Base-by-base conservation (phyloP, 2,888 invertebrate genomes). In the Thumatha senex region DNA sequence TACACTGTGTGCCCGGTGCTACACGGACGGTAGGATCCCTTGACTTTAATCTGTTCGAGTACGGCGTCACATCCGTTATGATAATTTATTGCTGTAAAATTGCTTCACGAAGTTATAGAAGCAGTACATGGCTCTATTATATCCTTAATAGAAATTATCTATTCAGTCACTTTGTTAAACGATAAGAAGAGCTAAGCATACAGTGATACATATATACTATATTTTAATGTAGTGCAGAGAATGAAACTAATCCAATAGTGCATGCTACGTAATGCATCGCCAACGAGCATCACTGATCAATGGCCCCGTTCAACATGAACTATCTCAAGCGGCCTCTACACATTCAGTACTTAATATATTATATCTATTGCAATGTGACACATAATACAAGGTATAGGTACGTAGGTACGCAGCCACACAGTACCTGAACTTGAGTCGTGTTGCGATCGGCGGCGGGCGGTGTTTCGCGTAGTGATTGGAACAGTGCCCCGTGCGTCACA, bases 401-500 rank as follows among this genome's bases (percentile, higher is more conserved):
- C 9, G 30, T 30, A 30, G 30, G 31, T 8, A 31, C 5, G 31
- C 31, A 31, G 31, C 5, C 2, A 24, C 18, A 24, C 18, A 24
- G 18, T 24, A 24, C 18, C 18, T 24, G 18, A 24, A 24, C 18
- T 24, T 24, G 18, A 24, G 3, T 31, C 31, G 3, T 31, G 31
- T 31, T 31, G 31, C 31, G 4, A 14, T 12, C n/a, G 1, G 45
- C 36, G n/a, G 29, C 11, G 9, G 7, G n/a, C 1, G 38, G 0
- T 41, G 14, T 31, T 14, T 13, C 54, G 45, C 67, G 44, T 63
- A 63, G 71, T 59, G 63, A 69, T 75, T 71, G 72, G 74, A 73
- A 54, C 59, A 48, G 57, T 71, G 72, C 70, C 70, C 62, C 55
- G 53, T 56, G 64, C 49, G 46, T 45, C 36, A 38, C 29, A 12